Conservation (phyloP, 2,888 invertebrate species). For the Lepidocyrtoides sp. region DNA sequence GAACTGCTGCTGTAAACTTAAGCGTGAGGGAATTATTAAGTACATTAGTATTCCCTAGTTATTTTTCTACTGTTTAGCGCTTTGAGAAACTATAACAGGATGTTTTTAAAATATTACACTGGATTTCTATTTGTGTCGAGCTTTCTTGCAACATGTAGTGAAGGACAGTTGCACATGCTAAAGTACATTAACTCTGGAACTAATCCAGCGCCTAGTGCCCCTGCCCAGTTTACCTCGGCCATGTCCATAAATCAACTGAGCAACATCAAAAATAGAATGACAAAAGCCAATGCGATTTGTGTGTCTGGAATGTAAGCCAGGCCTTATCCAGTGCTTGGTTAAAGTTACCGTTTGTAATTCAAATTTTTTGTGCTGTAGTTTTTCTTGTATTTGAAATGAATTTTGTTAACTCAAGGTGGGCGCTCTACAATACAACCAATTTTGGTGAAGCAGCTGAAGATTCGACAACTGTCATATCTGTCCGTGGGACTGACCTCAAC, state of each 20-base stretch:
- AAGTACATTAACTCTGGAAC: slow-evolving; percentile 29
- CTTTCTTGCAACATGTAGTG: not conserved
- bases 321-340: not conserved
- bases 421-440: slow-evolving; percentile 57
- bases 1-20: too few species aligned
- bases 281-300: slow-evolving; percentile 46
- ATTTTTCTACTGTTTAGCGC: not conserved
- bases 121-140: not conserved
- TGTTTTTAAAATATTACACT: not conserved
- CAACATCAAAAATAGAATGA: slow-evolving; percentile 28
- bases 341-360: too few species aligned
- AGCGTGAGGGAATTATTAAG: too few species aligned
- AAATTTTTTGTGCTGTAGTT: not conserved
- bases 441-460: slow-evolving; percentile 63
- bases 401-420: slow-evolving; percentile 64
- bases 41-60: too few species aligned
- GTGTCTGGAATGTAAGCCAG: slow-evolving; percentile 62
- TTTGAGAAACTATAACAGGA: not conserved
- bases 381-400: too few species aligned
- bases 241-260: not conserved
- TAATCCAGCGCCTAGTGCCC: not conserved
- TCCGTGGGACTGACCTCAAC: slow-evolving; percentile 49
- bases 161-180: slow-evolving; percentile 33
- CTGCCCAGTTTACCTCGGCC: slow-evolving; percentile 44
- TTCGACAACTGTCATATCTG: slow-evolving; percentile 56